Evolutionary conservation across 1,140 invertebrate genomes (phyloP).

Genomic region (Drosophila leontia): DNA sequence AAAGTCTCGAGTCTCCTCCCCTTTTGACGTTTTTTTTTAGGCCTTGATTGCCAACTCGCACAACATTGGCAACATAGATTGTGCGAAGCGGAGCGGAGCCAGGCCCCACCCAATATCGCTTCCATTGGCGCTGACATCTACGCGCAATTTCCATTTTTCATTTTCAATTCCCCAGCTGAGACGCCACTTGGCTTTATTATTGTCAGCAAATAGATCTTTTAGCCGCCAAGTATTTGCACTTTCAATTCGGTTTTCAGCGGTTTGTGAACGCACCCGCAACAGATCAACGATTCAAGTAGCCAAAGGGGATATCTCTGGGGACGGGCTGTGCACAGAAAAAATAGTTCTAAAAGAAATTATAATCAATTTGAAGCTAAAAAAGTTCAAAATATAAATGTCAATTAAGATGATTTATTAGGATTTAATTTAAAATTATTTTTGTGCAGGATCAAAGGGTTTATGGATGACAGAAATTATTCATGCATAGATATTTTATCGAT

Average conservation of each 20-base stretch:
- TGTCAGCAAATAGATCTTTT: conserved; percentile 49
- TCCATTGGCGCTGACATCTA: conserved; percentile 37
- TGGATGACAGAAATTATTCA: not conserved
- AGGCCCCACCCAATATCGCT: conserved; percentile 44
- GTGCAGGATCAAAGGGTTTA: not conserved
- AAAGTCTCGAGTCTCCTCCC: conserved; percentile 24
- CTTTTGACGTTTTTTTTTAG: conserved; percentile 4
- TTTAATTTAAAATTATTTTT: not conserved
- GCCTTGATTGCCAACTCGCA: conserved; percentile 28
- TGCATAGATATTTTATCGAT: not conserved
- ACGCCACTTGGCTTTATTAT: conserved; percentile 43
- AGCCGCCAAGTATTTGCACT: conserved; percentile 52
- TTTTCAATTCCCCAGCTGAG: conserved; percentile 29
- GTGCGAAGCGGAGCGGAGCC: conserved; percentile 1
- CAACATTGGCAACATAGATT: conserved; percentile 2
- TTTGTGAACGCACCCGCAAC: conserved; percentile 56
- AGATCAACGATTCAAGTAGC: not conserved
- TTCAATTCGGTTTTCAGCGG: conserved; percentile 40
- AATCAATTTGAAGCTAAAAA: no score
- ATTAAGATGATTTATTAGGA: not conserved
- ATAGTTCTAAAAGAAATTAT: not conserved
- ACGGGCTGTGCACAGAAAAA: conserved; percentile 10
- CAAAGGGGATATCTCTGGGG: conserved; percentile 33
- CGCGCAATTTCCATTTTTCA: conserved; percentile 45
- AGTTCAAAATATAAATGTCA: not conserved